These are phyloP conservation scores for Apostichopus leukothele DNA, from an alignment of 53 echinoderm and acorn worm genomes.

Conservation along the genomic window DNA sequence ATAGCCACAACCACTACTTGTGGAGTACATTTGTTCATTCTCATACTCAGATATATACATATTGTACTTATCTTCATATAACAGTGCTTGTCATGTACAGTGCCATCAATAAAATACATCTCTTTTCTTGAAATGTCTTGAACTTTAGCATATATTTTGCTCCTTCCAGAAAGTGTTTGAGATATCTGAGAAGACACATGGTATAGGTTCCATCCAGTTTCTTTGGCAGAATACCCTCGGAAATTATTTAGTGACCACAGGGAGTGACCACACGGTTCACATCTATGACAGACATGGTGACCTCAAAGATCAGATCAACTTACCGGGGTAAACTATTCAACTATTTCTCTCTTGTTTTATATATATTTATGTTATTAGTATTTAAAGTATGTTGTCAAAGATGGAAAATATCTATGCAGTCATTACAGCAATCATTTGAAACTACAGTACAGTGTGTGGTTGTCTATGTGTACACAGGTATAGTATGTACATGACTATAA, in stretches of 20 bases:
- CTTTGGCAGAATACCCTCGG: constrained; percentile 94
- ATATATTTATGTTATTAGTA: background rate
- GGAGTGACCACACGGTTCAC: constrained; percentile 80
- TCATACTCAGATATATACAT: too few relatives aligned
- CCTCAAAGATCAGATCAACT: constrained; percentile 81
- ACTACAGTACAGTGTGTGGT: too few relatives aligned
- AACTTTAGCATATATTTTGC: background rate
- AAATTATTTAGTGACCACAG: constrained; percentile 94
- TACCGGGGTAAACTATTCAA: constrained; percentile 78
- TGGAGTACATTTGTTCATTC: too few relatives aligned
- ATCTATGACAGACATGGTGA: constrained; percentile 96
- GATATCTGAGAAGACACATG: constrained; percentile 86
- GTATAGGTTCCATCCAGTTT: constrained; percentile 74
- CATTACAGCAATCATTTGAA: too few relatives aligned
- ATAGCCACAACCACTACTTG: too few relatives aligned
- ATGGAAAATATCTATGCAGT: too few relatives aligned
- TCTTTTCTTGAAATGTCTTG: background rate
- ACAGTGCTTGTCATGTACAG: too few relatives aligned
- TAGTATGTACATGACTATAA: too few relatives aligned
- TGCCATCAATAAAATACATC: too few relatives aligned
- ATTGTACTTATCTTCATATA: too few relatives aligned
- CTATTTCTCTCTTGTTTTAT: background rate
- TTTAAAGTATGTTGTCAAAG: too few relatives aligned
- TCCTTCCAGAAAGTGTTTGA: constrained; percentile 86
- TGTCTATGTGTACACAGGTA: too few relatives aligned